These are phyloP conservation scores for Hetaerina titia DNA, from an alignment of 2,888 invertebrate species.

Conservation along the genomic window DNA sequence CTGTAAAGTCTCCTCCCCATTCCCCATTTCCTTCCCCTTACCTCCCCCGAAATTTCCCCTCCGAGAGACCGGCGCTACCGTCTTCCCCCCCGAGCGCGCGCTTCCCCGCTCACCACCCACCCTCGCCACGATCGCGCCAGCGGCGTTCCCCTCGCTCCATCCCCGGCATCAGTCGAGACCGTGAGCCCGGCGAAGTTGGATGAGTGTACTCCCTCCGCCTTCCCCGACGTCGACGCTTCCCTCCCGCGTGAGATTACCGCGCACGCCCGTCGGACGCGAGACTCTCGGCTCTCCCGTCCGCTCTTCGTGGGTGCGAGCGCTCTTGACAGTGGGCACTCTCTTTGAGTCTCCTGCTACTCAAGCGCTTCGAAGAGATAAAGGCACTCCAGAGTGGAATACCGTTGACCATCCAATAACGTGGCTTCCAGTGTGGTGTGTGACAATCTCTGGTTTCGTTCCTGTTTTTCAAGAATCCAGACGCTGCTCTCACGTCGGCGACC, in stretches of 20 bases:
- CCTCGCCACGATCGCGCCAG: not conserved
- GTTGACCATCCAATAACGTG: too few relatives aligned
- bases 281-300: not conserved
- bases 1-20: not conserved
- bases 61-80: not conserved
- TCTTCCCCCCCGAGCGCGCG: not conserved
- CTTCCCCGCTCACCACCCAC: not conserved
- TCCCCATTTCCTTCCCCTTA: not conserved
- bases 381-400: too few relatives aligned
- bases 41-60: not conserved
- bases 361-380: too few relatives aligned
- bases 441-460: too few relatives aligned
- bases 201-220: not conserved
- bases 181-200: conserved; percentile 1
- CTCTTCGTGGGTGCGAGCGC: not conserved
- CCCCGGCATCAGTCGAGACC: conserved; percentile 54
- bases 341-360: not conserved
- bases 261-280: not conserved
- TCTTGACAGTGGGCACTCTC: not conserved
- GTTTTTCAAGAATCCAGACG: not conserved
- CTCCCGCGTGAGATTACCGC: not conserved
- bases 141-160: not conserved
- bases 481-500: not conserved
- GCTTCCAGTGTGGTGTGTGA: too few relatives aligned
- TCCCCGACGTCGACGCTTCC: not conserved